A percentile compares a stretch with the other conserved stretches of the same genome.
Evolutionary conservation across 92 coral and sea anemone species (phyloP).

Genomic region (Porites cylindrica): DNA sequence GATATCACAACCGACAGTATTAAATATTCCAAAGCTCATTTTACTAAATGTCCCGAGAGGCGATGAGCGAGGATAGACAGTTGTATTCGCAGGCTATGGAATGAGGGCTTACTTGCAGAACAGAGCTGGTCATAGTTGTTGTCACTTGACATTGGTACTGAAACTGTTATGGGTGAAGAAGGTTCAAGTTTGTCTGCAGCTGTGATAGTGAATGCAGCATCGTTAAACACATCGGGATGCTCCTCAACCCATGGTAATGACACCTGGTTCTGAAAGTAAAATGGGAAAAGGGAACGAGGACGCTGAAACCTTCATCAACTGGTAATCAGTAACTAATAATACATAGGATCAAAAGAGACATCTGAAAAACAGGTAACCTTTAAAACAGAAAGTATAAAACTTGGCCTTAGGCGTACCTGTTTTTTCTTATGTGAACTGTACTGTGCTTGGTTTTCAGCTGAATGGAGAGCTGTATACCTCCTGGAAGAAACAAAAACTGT

Average conservation of each 20-base stretch:
- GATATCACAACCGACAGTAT: too few relatives aligned
- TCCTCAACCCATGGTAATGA: constrained; percentile 54
- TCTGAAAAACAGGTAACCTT: neutral
- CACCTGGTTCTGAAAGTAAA: constrained; percentile 21
- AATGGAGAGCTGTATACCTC: constrained; percentile 77
- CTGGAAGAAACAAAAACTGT: constrained; percentile 37
- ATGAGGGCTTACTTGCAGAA: constrained; percentile 6
- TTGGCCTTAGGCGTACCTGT: constrained; percentile 63
- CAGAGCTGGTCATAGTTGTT: constrained; percentile 1
- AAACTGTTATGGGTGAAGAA: constrained; percentile 19
- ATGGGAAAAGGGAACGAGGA: neutral
- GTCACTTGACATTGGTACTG: constrained; percentile 13
- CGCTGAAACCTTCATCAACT: neutral
- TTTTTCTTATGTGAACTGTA: constrained; percentile 81
- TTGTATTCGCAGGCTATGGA: too few relatives aligned
- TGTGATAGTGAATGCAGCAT: constrained; percentile 40
- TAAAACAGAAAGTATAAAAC: neutral
- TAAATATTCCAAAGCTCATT: too few relatives aligned
- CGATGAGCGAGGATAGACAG: too few relatives aligned
- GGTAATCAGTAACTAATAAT: too few relatives aligned
- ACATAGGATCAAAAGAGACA: neutral
- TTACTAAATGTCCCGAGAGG: too few relatives aligned
- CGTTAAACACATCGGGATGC: constrained; percentile 52
- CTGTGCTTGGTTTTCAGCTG: constrained; percentile 80
- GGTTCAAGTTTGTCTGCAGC: constrained; percentile 21